Evolutionary conservation across 35 echinoderm and acorn worm genomes (phyloP).

Genomic region (Amphiura filiformis): DNA sequence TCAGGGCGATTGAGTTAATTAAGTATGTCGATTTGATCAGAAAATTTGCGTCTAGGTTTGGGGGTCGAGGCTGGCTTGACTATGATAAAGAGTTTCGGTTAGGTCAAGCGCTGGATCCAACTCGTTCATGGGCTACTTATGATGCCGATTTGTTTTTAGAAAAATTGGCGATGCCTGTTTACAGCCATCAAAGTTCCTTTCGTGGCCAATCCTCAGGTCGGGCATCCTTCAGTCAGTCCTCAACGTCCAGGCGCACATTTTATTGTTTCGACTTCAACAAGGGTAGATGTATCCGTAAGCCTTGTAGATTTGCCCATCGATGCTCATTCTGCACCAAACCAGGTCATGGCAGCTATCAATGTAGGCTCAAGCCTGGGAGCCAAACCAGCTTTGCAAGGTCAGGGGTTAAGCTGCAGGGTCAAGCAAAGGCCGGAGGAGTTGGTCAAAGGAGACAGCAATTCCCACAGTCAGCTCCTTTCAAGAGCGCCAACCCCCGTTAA

Average conservation of each 20-base stretch:
- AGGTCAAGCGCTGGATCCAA: not conserved
- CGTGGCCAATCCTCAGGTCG: not conserved
- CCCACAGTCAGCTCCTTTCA: not conserved
- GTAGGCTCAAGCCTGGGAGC: too few relatives aligned
- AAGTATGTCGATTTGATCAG: not conserved
- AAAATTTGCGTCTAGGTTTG: not conserved
- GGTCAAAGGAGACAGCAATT: not conserved
- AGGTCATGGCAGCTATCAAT: not conserved
- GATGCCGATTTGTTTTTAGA: slow-evolving; percentile 32
- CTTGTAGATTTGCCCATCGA: not conserved
- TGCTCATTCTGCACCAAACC: not conserved
- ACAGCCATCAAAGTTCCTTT: not conserved
- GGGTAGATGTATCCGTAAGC: not conserved
- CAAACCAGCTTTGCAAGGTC: too few relatives aligned
- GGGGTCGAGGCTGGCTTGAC: slow-evolving; percentile 12
- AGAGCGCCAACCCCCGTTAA: slow-evolving; percentile 17
- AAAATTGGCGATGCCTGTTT: not conserved
- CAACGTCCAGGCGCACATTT: not conserved
- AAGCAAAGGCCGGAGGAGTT: not conserved
- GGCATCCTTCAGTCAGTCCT: too few relatives aligned
- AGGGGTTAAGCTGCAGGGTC: not conserved
- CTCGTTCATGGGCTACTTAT: slow-evolving; percentile 15
- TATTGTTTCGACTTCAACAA: not conserved
- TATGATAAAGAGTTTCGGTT: slow-evolving; percentile 39
- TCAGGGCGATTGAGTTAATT: not conserved